Percentiles rank a stretch among this genome's conserved stretches.
Conservation (phyloP, 2,113 vertebrate genomes). For the Notiomystis cincta region DNA sequence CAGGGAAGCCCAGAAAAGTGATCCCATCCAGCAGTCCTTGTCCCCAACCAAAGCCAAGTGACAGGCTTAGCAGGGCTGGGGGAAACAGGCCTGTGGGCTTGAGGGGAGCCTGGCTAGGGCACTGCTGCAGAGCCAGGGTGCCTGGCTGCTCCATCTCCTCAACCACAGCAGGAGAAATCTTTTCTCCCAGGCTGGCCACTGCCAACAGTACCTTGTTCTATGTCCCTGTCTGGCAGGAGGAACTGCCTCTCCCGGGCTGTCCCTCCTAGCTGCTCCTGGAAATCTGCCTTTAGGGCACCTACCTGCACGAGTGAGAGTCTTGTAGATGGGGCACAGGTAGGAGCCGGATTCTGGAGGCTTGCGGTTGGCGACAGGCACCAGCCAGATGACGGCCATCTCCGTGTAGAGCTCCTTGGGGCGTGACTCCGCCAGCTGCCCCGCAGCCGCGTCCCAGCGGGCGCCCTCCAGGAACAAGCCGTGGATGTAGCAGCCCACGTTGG, state of each 20-base stretch:
- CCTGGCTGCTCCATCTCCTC: neutral
- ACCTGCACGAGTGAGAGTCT: constrained; percentile 89
- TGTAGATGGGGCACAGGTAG: constrained; percentile 91
- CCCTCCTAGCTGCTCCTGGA: neutral
- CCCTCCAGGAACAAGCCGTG: constrained; percentile 88
- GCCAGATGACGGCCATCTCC: constrained; percentile 86
- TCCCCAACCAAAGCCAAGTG: neutral
- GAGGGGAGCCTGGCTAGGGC: neutral
- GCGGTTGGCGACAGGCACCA: constrained; percentile 77
- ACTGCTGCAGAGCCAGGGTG: neutral
- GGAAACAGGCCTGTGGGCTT: neutral
- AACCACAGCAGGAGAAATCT: neutral
- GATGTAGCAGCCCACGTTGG: constrained; percentile 81
- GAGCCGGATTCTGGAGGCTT: constrained; percentile 62
- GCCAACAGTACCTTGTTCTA: accelerated
- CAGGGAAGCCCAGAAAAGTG: accelerated
- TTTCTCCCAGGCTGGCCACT: neutral
- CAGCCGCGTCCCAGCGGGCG: constrained; percentile 77
- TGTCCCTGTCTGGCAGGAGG: neutral
- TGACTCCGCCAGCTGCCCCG: constrained; percentile 72
- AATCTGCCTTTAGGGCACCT: neutral
- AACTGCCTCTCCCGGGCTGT: neutral
- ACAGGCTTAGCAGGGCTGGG: neutral
- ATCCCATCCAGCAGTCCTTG: neutral
- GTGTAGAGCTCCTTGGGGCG: constrained; percentile 87